These are phyloP conservation scores for Lophochroa leadbeateri DNA, from an alignment of 2,113 vertebrate species.

Conservation along the genomic window DNA sequence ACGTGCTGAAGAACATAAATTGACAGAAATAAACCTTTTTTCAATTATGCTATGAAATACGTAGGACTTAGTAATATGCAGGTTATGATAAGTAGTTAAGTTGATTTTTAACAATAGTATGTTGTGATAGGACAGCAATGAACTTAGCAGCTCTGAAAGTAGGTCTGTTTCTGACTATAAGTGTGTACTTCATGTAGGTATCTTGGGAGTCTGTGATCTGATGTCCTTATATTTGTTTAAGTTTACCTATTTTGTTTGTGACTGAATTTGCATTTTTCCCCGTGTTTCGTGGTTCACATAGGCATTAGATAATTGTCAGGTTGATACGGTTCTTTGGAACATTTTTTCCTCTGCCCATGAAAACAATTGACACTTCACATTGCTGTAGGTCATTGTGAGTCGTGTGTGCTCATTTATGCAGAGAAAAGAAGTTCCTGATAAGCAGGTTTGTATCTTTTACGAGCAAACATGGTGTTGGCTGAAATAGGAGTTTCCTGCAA, in stretches of 20 bases:
- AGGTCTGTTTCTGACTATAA: background rate
- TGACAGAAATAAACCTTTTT: background rate
- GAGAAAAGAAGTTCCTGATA: constrained; percentile 17
- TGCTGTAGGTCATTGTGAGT: background rate
- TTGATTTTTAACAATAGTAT: background rate
- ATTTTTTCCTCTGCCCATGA: background rate
- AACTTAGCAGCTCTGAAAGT: background rate
- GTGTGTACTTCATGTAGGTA: background rate
- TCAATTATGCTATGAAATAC: background rate
- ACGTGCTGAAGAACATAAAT: background rate
- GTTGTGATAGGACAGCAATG: background rate
- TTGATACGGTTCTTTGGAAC: background rate
- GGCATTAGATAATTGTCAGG: background rate
- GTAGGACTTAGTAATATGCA: background rate
- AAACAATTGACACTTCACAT: background rate
- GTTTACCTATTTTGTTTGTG: background rate
- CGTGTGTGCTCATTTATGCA: background rate
- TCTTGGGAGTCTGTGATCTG: background rate
- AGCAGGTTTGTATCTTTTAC: constrained; percentile 1
- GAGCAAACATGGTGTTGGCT: background rate
- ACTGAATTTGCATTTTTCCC: background rate
- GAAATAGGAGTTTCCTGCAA: background rate
- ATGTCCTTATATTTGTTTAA: background rate
- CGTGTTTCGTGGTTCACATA: background rate
- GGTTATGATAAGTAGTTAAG: background rate